A percentile compares a stretch with the other conserved stretches of the same genome.
phyloP scores from a whole-genome alignment of 2,113 vertebrate species.

The Morone saxatilis region DNA sequence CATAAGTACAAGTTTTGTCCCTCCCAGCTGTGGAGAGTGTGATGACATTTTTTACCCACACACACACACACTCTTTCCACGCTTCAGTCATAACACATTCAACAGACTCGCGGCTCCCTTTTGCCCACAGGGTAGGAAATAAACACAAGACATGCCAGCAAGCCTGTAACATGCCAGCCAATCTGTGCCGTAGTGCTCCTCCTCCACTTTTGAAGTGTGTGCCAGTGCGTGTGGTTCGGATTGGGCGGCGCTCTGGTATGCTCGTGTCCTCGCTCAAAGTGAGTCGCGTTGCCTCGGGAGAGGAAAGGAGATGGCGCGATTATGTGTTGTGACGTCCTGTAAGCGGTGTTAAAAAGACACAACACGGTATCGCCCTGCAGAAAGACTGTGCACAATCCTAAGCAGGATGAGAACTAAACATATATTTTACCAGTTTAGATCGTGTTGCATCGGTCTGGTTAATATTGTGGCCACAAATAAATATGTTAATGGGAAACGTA shows the following conservation, averaged over 20 bases:
- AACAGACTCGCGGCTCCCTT: slow-evolving; percentile 35
- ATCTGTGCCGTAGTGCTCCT: slow-evolving; percentile 23
- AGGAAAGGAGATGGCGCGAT: not conserved
- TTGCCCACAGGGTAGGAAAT: slow-evolving; percentile 60
- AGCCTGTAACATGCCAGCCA: slow-evolving; percentile 39
- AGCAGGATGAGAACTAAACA: not conserved
- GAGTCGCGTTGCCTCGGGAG: not conserved
- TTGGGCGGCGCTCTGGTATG: not conserved
- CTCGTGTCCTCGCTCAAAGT: not conserved
- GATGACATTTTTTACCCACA: slow-evolving; percentile 47
- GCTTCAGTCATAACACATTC: slow-evolving; percentile 60
- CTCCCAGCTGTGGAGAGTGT: slow-evolving; percentile 59
- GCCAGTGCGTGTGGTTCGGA: slow-evolving; percentile 18
- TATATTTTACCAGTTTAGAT: not conserved
- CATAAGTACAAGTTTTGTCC: slow-evolving; percentile 46
- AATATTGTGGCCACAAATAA: not conserved
- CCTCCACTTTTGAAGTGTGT: slow-evolving; percentile 19
- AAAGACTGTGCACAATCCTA: not conserved
- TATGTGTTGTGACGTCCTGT: not conserved
- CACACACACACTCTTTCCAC: slow-evolving; percentile 34
- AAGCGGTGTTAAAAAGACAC: not conserved
- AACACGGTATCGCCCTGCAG: not conserved
- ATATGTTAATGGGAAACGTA: not conserved
- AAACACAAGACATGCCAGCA: slow-evolving; percentile 50
- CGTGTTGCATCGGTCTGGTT: not conserved